Base-by-base conservation (phyloP, 1,140 invertebrate genomes). In the Drosophila chauvacae region DNA sequence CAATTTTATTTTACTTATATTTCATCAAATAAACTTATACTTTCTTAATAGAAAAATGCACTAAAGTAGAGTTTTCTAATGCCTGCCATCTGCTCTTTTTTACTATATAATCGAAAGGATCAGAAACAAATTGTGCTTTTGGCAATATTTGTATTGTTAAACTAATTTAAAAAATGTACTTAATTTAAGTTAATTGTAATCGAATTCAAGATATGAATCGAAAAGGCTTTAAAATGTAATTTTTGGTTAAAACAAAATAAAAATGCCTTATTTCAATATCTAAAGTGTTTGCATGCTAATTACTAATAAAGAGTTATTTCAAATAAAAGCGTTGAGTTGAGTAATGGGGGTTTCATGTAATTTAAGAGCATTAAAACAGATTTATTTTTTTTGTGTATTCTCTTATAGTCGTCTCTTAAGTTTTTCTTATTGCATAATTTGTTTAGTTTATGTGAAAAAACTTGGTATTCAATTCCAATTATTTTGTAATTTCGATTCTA, bases 241-340 rank as follows among this genome's bases (percentile, higher is more conserved):
- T 20, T 20, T 14, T 53, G 4, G 18, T 42, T 42, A 42, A 42
- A n/a, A 10, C 4, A 16, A 35, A 20, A 13, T 13, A 35, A 35
- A 35, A 35, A 53, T 4, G n/a, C 28, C 50, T 53, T 53, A 35
- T 53, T 35, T 33, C 28, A 33, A 33, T 18, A 51, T 51, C 16
- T 18, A 3, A 51, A 50, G 9, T 5, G 23, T 50, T 51, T 18
- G 10, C 26, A 50, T 50, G 48, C 26, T 14, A 13, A n/a, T 20
- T 51, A 33, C 28, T 6, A 51, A 51, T 33, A 51, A 51, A 50
- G 11, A 26, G 11, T 3, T 14, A 47, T 23, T 23, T 23, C 23
- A 45, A 20, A 13, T 13, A 20, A 45, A 20, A 44, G 13, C 5
- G 18, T 11, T 13, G 10, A 44, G 30, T 33, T 23, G 23, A 23